Percentiles rank a stretch among this genome's conserved stretches.
These are phyloP conservation scores for Promerops cafer DNA, from an alignment of 2,113 vertebrate species.

Conservation along the genomic window DNA sequence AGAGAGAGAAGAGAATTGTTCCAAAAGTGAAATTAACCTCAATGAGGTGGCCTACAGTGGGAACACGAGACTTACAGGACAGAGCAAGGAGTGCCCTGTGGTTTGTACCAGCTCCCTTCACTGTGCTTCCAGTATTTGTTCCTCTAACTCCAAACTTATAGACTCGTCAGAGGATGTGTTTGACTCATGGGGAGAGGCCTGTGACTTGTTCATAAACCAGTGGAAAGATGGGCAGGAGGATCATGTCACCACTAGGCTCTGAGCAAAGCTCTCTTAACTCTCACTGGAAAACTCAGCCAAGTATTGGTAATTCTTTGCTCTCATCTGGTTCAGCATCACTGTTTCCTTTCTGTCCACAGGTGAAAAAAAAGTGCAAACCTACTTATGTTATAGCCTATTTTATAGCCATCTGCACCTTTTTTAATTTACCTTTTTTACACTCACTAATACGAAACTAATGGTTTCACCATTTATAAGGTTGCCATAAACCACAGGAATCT, in stretches of 20 bases:
- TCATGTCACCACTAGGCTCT: constrained; percentile 91
- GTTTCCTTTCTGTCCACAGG: constrained; percentile 12
- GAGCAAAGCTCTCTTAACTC: constrained; percentile 60
- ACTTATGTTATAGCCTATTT: neutral
- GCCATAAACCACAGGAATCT: constrained; percentile 30
- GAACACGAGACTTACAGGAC: constrained; percentile 70
- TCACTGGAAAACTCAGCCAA: constrained; percentile 40
- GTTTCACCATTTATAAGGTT: neutral
- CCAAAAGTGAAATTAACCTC: constrained; percentile 87
- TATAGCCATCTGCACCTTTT: constrained; percentile 25
- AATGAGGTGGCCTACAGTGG: constrained; percentile 82
- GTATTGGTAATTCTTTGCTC: constrained; percentile 56
- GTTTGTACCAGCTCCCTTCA: constrained; percentile 90
- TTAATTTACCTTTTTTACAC: constrained; percentile 36
- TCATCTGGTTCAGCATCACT: constrained; percentile 37
- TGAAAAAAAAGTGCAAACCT: neutral
- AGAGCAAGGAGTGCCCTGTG: constrained; percentile 80
- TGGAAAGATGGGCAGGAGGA: constrained; percentile 90
- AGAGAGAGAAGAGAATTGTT: constrained; percentile 76
- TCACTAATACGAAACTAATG: constrained; percentile 4
- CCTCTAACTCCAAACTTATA: constrained; percentile 91
- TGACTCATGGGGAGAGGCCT: constrained; percentile 90
- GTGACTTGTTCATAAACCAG: constrained; percentile 86
- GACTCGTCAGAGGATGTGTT: constrained; percentile 92
- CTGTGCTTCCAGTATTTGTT: constrained; percentile 92